Evolutionary conservation across 2,888 invertebrate species (phyloP).

Genomic region (Acanthosepion lycidas): DNA sequence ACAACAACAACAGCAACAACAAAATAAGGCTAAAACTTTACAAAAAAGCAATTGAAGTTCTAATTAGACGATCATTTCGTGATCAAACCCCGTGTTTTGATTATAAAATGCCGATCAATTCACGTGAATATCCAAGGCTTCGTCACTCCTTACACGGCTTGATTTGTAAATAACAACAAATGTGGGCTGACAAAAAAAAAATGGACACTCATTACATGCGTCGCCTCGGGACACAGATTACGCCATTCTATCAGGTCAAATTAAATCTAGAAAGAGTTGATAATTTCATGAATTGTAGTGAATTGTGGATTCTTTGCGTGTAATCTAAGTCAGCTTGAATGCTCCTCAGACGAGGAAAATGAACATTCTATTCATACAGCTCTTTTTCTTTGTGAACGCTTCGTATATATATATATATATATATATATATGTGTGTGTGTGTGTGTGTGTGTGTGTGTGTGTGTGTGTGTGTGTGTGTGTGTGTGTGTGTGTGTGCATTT

Average conservation of each 20-base stretch:
- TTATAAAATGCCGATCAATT: neutral
- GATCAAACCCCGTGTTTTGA: neutral
- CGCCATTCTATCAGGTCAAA: neutral
- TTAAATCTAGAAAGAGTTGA: neutral
- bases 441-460: no score
- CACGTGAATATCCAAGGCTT: neutral
- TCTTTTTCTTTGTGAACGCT: neutral
- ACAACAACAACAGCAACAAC: neutral
- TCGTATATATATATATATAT: neutral
- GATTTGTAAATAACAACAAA: neutral
- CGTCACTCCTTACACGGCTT: neutral
- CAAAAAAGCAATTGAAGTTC: neutral
- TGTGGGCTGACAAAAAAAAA: neutral
- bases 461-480: no score
- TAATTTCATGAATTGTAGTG: neutral
- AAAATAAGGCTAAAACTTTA: neutral
- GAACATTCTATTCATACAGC: neutral
- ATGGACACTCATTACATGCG: neutral
- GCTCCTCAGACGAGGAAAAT: neutral
- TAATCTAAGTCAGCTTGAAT: neutral
- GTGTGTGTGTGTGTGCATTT: no score
- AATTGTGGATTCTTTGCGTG: slow-evolving; percentile 33
- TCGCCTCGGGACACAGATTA: neutral
- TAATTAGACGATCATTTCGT: neutral
- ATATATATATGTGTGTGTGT: no score